Conservation (phyloP, 2,113 vertebrate species). For the Numenius arquata region DNA sequence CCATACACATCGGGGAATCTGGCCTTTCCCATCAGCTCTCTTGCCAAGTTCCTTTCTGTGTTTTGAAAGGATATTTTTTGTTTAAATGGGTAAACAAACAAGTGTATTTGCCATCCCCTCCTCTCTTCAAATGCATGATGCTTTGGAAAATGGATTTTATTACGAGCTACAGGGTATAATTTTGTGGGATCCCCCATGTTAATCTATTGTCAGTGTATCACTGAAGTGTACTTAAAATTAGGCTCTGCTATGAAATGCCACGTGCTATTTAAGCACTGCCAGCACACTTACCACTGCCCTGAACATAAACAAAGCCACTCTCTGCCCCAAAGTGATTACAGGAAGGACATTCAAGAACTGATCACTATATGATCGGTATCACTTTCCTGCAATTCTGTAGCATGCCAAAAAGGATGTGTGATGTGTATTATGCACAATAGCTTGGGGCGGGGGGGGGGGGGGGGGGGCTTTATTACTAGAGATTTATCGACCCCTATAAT, state of each 20-base stretch:
- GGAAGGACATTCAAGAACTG: background rate
- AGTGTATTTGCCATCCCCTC: background rate
- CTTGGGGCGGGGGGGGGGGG: rapidly evolving
- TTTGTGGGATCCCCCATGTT: background rate
- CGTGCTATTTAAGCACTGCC: background rate
- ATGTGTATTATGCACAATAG: background rate
- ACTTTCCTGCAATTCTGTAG: background rate
- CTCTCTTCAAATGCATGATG: background rate
- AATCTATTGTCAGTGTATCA: background rate
- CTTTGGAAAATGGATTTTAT: constrained; percentile 11
- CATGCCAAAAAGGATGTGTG: background rate
- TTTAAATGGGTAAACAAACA: background rate
- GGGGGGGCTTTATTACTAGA: background rate
- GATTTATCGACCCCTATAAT: background rate
- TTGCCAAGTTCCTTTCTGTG: background rate
- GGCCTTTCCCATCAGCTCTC: background rate
- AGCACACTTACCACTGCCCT: background rate
- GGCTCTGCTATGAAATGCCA: background rate
- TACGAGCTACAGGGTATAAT: background rate
- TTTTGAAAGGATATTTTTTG: background rate
- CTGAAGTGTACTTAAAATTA: constrained; percentile 18
- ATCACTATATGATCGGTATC: background rate
- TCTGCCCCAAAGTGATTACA: background rate
- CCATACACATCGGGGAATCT: background rate
- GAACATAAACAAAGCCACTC: background rate